Conservation (phyloP, 2,113 vertebrate species). For the Chlorodrepanis virens region DNA sequence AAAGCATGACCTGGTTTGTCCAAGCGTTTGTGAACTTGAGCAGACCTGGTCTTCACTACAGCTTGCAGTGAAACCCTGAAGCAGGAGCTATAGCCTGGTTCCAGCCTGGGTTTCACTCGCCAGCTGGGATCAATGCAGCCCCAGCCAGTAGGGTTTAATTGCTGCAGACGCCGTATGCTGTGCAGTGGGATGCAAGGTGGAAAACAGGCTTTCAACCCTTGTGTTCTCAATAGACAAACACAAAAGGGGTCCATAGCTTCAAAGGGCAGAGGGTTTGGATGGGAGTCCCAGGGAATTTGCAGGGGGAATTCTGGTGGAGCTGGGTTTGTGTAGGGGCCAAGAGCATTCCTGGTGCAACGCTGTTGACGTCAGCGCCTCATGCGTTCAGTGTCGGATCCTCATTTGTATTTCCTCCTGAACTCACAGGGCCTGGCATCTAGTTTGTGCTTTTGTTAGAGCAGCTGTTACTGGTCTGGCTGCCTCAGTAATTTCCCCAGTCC, state of each 20-base stretch:
- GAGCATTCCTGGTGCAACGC: neutral
- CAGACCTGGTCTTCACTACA: neutral
- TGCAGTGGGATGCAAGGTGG: neutral
- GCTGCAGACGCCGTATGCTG: accelerated
- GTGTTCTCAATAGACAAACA: neutral
- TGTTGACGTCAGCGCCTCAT: neutral
- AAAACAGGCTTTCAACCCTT: neutral
- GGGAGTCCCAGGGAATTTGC: neutral
- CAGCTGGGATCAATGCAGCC: neutral
- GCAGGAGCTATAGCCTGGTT: accelerated
- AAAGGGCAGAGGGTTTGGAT: neutral
- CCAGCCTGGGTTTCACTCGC: neutral
- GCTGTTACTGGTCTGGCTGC: slow-evolving; percentile 41
- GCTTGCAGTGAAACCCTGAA: neutral
- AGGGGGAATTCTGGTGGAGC: neutral
- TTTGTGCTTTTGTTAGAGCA: slow-evolving; percentile 51
- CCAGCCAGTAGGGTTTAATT: neutral
- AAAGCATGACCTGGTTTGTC: neutral
- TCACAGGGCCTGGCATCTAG: neutral
- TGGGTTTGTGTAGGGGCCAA: neutral
- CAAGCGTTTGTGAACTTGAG: neutral
- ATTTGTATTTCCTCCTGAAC: neutral
- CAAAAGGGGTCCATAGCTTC: accelerated
- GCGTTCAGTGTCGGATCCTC: accelerated
- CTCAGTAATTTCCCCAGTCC: neutral